Evolutionary conservation across 2,113 vertebrate genomes (phyloP), one percentile per base, ranked within the genome.

Genomic region (Gallinago undulata): DNA sequence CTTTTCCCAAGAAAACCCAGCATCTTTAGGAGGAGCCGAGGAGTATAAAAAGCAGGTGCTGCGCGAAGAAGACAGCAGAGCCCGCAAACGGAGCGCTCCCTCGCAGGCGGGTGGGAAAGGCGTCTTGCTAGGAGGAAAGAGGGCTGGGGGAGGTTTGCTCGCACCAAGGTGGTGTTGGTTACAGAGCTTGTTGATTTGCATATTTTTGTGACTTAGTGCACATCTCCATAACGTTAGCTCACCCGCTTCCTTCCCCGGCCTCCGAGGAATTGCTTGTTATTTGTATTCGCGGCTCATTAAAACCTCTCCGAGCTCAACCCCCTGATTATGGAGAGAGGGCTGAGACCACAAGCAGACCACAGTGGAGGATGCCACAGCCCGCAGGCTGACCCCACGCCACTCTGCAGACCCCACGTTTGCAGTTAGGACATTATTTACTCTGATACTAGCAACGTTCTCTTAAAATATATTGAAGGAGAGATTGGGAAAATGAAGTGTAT

Each of bases 401-500:
- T 56, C 80, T 64, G 80, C 92, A 84, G 90, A 95, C 94, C 95
- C 93, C 89, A 81, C 23, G 18, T 66, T 89, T 43, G 88, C 96
- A 86, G 79, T 62, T 41, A 67, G 94, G 86, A 92, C 68, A 22
- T 92, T 56, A 86, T 84, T 94, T 92, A 94, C 93, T 84, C 90
- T 5, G 51, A 90, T 95, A 74, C 55, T 56, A 66, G 91, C 72
- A 93, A 55, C 6, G 0, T 47, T 74, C 95, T 50, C 91, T 50
- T 83, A 74, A 93, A 95, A 93, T 95, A 94, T 93, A 95, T 96
- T 80, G 93, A 81, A 94, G 78, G 85, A 86, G 89, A 94, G 89
- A 96, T 60, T 79, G 82, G 89, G 89, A 94, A 84, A 94, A 96
- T 86, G 87, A 94, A 97, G 95, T 92, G 83, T 66, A 43, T 31